These are phyloP conservation scores for Pampus argenteus DNA, from an alignment of 2,797 vertebrate genomes.

Conservation along the genomic window DNA sequence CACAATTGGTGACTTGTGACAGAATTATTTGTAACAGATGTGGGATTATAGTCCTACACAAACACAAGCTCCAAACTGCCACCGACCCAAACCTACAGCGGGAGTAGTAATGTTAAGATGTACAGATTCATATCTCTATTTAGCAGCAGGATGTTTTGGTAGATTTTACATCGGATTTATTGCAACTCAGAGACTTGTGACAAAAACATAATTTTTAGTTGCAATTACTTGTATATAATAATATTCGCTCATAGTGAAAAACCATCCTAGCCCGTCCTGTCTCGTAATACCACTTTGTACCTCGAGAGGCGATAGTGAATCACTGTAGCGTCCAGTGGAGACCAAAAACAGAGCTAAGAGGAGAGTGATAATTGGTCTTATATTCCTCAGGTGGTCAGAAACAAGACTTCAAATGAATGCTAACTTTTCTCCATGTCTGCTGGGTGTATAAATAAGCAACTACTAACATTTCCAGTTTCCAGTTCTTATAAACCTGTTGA, in stretches of 20 bases:
- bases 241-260: background rate
- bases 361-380: too few species aligned
- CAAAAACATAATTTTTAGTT: background rate
- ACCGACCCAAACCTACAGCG: background rate
- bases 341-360: too few species aligned
- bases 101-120: background rate
- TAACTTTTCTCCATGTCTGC: too few species aligned
- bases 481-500: too few species aligned
- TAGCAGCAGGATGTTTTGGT: background rate
- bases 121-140: background rate
- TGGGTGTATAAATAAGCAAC: too few species aligned
- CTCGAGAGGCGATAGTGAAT: too few species aligned
- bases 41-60: slow-evolving; percentile 38
- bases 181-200: background rate
- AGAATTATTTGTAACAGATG: slow-evolving; percentile 46
- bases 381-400: too few species aligned
- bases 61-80: background rate
- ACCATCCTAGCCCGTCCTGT: too few species aligned
- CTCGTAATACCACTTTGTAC: too few species aligned
- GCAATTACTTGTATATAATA: background rate
- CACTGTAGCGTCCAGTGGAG: too few species aligned
- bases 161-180: background rate
- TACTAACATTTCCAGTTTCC: too few species aligned
- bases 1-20: slow-evolving; percentile 38
- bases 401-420: too few species aligned